Evolutionary conservation across 2,888 invertebrate species (phyloP).

Genomic region (Andricus curvator): DNA sequence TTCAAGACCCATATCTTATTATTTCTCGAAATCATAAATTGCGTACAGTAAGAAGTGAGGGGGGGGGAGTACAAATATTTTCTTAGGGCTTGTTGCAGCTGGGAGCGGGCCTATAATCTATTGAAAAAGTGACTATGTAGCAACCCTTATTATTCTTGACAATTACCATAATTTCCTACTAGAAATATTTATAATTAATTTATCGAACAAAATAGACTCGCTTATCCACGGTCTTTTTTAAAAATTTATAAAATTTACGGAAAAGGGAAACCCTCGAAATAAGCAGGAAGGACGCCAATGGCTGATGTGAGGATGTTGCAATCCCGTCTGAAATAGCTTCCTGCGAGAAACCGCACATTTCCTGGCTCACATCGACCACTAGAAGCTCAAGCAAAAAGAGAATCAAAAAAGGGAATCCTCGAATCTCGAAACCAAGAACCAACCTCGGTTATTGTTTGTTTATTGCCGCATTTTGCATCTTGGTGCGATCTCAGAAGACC

Average conservation of each 20-base stretch:
- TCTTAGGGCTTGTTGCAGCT: too few relatives aligned
- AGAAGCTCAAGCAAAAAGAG: not conserved
- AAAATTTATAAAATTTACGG: not conserved
- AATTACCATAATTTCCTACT: too few relatives aligned
- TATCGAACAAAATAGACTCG: not conserved
- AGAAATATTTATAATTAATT: too few relatives aligned
- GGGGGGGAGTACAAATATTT: too few relatives aligned
- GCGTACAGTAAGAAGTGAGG: too few relatives aligned
- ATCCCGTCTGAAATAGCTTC: constrained; percentile 13
- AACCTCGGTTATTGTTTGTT: constrained; percentile 21
- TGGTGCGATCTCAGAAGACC: not conserved
- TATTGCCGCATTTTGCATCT: constrained; percentile 7
- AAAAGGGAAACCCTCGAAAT: not conserved
- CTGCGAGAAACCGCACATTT: constrained; percentile 1
- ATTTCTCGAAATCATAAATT: too few relatives aligned
- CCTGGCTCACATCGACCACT: not conserved
- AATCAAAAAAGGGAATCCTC: constrained; percentile 13
- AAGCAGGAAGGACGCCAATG: not conserved
- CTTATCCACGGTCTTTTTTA: not conserved
- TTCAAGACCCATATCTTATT: too few relatives aligned
- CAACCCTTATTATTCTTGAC: too few relatives aligned
- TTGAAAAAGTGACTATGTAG: too few relatives aligned
- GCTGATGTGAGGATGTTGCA: constrained; percentile 15
- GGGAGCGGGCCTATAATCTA: too few relatives aligned
- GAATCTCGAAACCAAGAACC: constrained; percentile 11